A percentile compares a stretch with the other conserved stretches of the same genome.
Evolutionary conservation across 2,797 vertebrate species (phyloP).

Genomic region (Iguana delicatissima): DNA sequence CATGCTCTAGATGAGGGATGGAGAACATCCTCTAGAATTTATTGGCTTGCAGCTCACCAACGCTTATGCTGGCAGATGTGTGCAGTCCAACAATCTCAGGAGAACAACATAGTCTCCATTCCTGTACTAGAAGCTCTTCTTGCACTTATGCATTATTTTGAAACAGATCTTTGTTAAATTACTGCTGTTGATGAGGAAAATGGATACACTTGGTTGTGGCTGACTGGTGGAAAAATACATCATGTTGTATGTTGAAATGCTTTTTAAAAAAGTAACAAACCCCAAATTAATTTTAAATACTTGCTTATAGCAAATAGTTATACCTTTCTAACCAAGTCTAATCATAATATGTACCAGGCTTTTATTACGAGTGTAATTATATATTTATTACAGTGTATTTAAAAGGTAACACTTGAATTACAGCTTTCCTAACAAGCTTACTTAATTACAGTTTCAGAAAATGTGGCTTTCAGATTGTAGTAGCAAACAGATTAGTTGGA

Average conservation of each 20-base stretch:
- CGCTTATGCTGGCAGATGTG: neutral
- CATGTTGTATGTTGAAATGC: conserved; percentile 8
- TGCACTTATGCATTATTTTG: neutral
- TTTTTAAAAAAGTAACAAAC: neutral
- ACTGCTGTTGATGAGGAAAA: neutral
- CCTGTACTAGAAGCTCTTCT: neutral
- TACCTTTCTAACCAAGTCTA: conserved; percentile 15
- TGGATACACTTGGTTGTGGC: neutral
- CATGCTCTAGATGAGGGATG: no score
- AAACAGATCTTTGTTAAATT: conserved; percentile 21
- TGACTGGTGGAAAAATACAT: neutral
- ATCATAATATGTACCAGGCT: conserved; percentile 8
- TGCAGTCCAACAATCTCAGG: neutral
- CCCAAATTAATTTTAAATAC: conserved; percentile 25
- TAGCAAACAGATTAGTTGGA: conserved; percentile 6
- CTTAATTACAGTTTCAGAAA: conserved; percentile 69
- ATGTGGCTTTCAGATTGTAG: conserved; percentile 33
- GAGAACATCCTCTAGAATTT: neutral
- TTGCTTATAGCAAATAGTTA: conserved; percentile 15
- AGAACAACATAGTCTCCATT: no score
- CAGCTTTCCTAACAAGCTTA: conserved; percentile 30
- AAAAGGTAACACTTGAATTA: conserved; percentile 38
- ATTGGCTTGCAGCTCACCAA: neutral
- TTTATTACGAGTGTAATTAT: conserved; percentile 51
- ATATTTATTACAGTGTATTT: conserved; percentile 43